Evolutionary conservation across 1,140 invertebrate species (phyloP), one percentile per base, ranked within the genome.

Genomic region (Drosophila repleta): DNA sequence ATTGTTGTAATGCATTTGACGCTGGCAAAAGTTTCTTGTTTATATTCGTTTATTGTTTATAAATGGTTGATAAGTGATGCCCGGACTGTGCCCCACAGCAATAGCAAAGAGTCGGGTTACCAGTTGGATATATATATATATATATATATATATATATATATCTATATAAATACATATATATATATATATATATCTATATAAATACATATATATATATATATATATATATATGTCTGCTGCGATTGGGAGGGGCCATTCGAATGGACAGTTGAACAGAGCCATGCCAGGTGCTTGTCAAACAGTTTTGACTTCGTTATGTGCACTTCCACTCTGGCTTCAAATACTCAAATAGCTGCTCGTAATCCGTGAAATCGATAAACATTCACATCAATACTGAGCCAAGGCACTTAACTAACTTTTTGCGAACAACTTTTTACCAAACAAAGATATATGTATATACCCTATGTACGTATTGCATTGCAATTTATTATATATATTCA

Each of bases 31-130:
- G 81, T 85, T 85, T 85, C 77, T 85, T 84, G 80, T 84, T 85
- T 85, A 85, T 84, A 84, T 85, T 85, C 81, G 81, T 77, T 85
- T 85, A 85, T 85, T 85, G 81, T 85, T 85, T 85, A 85, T 85
- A 85, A 85, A 85, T 85, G 82, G 82, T 77, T 87, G 81, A 85
- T 85, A 85, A 85, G 81, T 85, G 81, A 82, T 81, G 75, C 55
- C 65, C 58, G 20, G 20, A 29, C 45, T 57, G 48, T 41, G 46
- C 29, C 46, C 69, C 45, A 41, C 41, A 56, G 55, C 53, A 43
- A 60, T 15, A 29, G 39, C 26, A 26, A 46, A 32, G 39, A 43
- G n/a, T 15, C 39, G 39, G 39, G 39, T 17, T 43, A 15, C 39
- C 39, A 15, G 6, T 43, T 6, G 4, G 13, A 21, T 4, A 35